These are phyloP conservation scores for Empis livida DNA, from an alignment of 2,888 invertebrate genomes.

Conservation along the genomic window DNA sequence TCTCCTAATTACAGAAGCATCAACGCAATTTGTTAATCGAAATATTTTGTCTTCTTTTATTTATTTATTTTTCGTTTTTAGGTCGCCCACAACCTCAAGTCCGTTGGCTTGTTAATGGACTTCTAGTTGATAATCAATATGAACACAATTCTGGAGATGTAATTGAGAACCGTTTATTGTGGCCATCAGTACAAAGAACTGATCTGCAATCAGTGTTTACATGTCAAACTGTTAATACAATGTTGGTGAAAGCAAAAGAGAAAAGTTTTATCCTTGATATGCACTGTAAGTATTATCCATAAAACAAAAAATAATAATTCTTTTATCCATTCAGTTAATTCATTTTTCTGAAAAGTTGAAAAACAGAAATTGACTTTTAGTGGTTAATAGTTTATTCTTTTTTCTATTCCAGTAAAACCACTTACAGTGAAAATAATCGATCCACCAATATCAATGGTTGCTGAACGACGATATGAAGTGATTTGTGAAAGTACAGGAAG, in stretches of 20 bases:
- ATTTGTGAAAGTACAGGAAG: slow-evolving; percentile 76
- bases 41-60: too few relatives aligned
- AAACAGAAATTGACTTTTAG: background rate
- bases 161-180: slow-evolving; percentile 66
- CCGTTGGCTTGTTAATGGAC: slow-evolving; percentile 70
- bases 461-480: slow-evolving; percentile 71
- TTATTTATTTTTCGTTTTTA: slow-evolving; percentile 24
- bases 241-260: slow-evolving; percentile 66
- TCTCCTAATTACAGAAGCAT: too few relatives aligned
- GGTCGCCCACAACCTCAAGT: slow-evolving; percentile 72
- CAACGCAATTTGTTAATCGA: too few relatives aligned
- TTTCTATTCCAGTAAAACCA: slow-evolving; percentile 54
- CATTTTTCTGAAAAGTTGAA: background rate
- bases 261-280: slow-evolving; percentile 63
- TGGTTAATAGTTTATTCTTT: background rate
- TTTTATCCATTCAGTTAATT: background rate
- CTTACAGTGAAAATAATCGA: slow-evolving; percentile 65
- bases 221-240: slow-evolving; percentile 77
- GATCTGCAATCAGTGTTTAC: slow-evolving; percentile 79
- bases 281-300: slow-evolving; percentile 53
- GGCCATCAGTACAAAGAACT: slow-evolving; percentile 61
- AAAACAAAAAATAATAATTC: background rate
- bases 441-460: slow-evolving; percentile 56
- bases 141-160: slow-evolving; percentile 77
- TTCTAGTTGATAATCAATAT: slow-evolving; percentile 66